Base-by-base conservation (phyloP, 2,113 vertebrate genomes). In the Nettapus auritus region DNA sequence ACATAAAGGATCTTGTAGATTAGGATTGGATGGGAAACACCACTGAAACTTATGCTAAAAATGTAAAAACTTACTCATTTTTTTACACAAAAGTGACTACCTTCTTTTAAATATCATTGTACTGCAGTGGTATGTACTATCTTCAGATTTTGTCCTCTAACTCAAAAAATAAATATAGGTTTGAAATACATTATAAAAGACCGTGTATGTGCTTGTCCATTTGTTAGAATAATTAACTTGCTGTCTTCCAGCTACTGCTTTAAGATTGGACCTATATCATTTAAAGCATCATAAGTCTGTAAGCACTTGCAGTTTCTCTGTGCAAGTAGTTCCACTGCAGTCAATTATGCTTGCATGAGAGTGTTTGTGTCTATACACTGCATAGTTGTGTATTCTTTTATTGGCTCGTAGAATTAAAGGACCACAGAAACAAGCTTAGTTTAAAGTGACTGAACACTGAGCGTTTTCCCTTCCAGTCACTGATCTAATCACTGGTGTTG, bases 1-100 rank as follows among this genome's bases (percentile, higher is more conserved):
- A 20, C 55, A 75, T 48, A 86, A 93, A 31, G 76, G 91, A 31
- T 81, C 55, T 96, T 86, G 75, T 76, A 87, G 76, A 90, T 86
- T 71, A 80, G 7, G 78, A 84, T 71, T 76, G n/a, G 78, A 1
- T 34, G 14, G 8, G 6, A 16, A 63, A 79, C 78, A 73, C 8
- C 66, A 66, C 36, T 55, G 77, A 25, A 79, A 75, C 75, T 52
- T 92, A 80, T 87, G 68, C 42, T 89, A 18, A 82, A 88, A 85
- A 63, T 48, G 6, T 55, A 18, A 95, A 86, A 85, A 83, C 77
- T 36, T 21, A 7, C 73, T 82, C 29, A 12, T 57, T 95, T 44
- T 57, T 52, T 57, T 52, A 69, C 82, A 90, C 88, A 94, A 86
- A n/a, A 40, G 40, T 40, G 40, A 40, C 40, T 40, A 13, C 40